phyloP scores from a whole-genome alignment of 2,888 invertebrate species.

The Torymus tubicola region DNA sequence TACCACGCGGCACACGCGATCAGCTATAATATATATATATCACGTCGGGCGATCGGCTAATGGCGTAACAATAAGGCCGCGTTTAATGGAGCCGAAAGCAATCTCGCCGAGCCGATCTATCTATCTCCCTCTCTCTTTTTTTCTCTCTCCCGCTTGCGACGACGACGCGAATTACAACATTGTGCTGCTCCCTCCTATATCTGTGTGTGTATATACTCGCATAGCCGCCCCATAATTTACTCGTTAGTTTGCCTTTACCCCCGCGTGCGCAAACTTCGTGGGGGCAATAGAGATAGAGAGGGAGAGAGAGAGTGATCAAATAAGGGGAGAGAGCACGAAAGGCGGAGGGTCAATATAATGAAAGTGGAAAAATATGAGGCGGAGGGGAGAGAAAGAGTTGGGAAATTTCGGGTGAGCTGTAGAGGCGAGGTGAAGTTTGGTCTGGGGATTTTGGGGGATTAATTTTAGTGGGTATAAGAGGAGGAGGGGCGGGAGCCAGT shows the following conservation, averaged over 20 bases:
- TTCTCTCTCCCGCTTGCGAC: constrained; percentile 60
- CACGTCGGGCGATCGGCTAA: constrained; percentile 54
- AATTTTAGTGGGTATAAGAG: too few species aligned
- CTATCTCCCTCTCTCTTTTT: constrained; percentile 32
- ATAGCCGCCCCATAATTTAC: constrained; percentile 74
- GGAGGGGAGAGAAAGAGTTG: constrained; percentile 61
- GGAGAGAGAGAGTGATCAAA: constrained; percentile 60
- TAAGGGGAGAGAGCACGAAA: constrained; percentile 53
- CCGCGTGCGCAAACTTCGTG: constrained; percentile 30
- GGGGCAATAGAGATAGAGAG: constrained; percentile 58
- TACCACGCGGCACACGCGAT: background rate
- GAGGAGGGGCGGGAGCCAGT: too few species aligned
- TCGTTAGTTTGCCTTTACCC: constrained; percentile 68
- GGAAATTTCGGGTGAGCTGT: constrained; percentile 59
- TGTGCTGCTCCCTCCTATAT: constrained; percentile 23
- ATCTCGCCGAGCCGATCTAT: constrained; percentile 70
- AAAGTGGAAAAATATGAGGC: constrained; percentile 50
- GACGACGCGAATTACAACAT: constrained; percentile 35
- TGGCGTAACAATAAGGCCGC: constrained; percentile 62
- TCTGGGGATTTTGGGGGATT: too few species aligned
- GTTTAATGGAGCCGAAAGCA: constrained; percentile 71
- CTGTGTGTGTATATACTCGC: constrained; percentile 51
- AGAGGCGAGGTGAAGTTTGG: background rate
- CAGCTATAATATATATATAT: constrained; percentile 18
- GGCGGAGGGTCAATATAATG: constrained; percentile 13